These are phyloP conservation scores for Drosophila sucinea DNA, from an alignment of 1,140 invertebrate species.

Conservation along the genomic window DNA sequence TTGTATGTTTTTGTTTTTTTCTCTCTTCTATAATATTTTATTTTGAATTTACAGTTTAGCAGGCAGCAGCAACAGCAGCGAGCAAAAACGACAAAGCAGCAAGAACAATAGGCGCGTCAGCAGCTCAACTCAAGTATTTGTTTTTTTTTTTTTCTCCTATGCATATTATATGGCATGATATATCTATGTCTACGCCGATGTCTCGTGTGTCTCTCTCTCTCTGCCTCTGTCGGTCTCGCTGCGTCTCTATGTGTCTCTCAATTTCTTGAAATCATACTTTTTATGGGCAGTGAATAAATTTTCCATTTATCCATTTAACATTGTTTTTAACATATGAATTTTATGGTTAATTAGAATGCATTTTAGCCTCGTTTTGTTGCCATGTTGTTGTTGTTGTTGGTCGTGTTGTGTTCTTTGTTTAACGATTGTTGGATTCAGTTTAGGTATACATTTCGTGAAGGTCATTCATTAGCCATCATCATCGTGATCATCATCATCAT, in stretches of 20 bases:
- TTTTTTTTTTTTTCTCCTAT: conserved; percentile 28
- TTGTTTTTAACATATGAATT: conserved; percentile 45
- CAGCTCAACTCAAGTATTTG: conserved; percentile 55
- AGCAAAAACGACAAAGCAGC: conserved; percentile 30
- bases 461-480: conserved; percentile 34
- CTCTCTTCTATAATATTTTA: conserved; percentile 30
- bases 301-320: conserved; percentile 61
- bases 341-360: conserved; percentile 75
- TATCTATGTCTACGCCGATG: conserved; percentile 32
- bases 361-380: conserved; percentile 28
- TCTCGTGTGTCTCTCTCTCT: conserved; percentile 42
- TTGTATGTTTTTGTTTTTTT: conserved; percentile 18
- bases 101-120: conserved; percentile 32
- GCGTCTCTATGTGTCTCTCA: conserved; percentile 33
- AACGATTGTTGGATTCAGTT: conserved; percentile 33
- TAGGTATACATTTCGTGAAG: conserved; percentile 44
- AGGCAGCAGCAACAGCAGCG: conserved; percentile 48
- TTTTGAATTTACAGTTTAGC: conserved; percentile 63
- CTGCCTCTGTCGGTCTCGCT: not conserved
- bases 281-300: conserved; percentile 65
- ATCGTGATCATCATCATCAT: not conserved
- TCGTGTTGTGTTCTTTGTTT: conserved; percentile 33
- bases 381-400: conserved; percentile 30
- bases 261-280: conserved; percentile 69
- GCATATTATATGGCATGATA: conserved; percentile 47